A percentile compares a stretch with the other conserved stretches of the same genome.
These are phyloP conservation scores for Hydrochoerus hydrochaeris DNA, from an alignment of 2,113 vertebrate species.

Conservation along the genomic window DNA sequence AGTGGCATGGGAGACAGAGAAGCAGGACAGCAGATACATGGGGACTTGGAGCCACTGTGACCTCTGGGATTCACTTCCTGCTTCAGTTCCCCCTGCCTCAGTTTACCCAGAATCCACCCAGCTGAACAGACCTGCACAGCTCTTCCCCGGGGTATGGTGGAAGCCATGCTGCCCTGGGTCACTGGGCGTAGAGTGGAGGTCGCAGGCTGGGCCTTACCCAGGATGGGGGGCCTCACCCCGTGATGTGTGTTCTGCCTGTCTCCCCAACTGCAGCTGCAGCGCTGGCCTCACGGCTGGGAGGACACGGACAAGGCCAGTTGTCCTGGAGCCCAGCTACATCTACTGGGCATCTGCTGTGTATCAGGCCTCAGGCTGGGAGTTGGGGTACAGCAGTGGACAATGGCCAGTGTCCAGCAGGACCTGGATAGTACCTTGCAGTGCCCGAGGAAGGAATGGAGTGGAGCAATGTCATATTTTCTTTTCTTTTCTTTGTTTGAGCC, in stretches of 20 bases:
- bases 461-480: background rate
- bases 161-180: background rate
- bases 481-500: background rate
- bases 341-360: background rate
- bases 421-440: background rate
- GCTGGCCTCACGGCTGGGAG: background rate
- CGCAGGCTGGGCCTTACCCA: background rate
- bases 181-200: background rate
- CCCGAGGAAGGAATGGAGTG: background rate
- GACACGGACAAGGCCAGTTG: background rate
- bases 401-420: background rate
- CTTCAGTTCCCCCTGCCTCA: background rate
- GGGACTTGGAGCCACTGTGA: background rate
- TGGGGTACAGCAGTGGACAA: background rate
- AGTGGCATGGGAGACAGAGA: accelerated
- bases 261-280: background rate
- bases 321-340: background rate
- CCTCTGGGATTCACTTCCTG: too few relatives aligned
- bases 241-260: background rate
- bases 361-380: background rate
- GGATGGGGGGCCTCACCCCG: background rate
- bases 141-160: background rate
- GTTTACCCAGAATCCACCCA: background rate
- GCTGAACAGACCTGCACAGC: accelerated
- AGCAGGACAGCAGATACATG: accelerated